Base-by-base conservation (phyloP, 1,140 invertebrate species). In the Caenorhabditis inopinata region DNA sequence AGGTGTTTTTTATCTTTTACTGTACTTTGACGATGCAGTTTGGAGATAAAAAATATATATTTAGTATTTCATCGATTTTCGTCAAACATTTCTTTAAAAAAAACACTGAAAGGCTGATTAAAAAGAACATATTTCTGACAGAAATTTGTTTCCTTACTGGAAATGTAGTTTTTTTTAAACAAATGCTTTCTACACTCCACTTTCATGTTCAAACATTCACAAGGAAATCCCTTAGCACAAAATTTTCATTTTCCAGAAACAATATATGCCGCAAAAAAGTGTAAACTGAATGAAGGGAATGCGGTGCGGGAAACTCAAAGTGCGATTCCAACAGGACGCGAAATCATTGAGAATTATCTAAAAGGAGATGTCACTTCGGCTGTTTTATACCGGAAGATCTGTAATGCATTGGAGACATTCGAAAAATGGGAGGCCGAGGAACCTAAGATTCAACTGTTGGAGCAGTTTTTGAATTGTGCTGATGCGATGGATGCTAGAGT, bases 401-500 rank as follows among this genome's bases (percentile, higher is more conserved):
- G 58, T 18, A 68, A 68, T 68, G 58, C 58, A 38, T 11, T 68
- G 58, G 58, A 68, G 9, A 68, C 58, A 11, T 68, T 68, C 25
- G 58, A 68, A n/a, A 29, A 68, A 29, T 68, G 58, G 58, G 58
- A 68, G 18, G 18, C 32, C 5, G 58, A 68, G 23, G n/a, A n/a
- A 7, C 58, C 58, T 1, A 68, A 68, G n/a, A 29, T 68, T 16
- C 58, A 68, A n/a, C 4, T 68, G 3, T 42, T 68, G n/a, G 58
- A 68, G 12, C 58, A 68, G n/a, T 68, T 68, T 38, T 7, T 68
- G 4, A 16, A 16, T 42, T 2, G 1, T 7, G 58, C 58, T 9
- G 58, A 68, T 42, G 32, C 32, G 2, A 68, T 68, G 58, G 58
- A 68, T 18, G 32, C 58, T 1, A 68, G 58, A 38, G 38, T 32